These are phyloP conservation scores for Gobiocypris rarus DNA, from an alignment of 2,113 vertebrate species.

Conservation along the genomic window DNA sequence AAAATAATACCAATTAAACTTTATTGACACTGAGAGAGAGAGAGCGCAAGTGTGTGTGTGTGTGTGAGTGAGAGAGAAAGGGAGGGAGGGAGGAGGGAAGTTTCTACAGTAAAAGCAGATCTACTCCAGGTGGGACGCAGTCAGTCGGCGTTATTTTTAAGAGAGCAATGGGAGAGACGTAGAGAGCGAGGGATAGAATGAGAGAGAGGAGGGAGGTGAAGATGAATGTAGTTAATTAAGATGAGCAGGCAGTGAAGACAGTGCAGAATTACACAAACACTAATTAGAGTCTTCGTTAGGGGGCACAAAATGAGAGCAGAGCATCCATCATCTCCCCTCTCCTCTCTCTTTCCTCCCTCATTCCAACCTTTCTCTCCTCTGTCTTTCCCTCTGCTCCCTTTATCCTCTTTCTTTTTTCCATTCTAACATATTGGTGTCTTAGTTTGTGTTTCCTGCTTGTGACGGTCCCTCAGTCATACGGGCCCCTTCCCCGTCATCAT, in stretches of 20 bases:
- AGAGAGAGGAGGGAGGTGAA: slow-evolving; percentile 76
- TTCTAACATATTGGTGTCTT: slow-evolving; percentile 25
- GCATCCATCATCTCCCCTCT: slow-evolving; percentile 78
- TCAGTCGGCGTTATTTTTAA: slow-evolving; percentile 80
- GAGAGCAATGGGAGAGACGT: slow-evolving; percentile 65
- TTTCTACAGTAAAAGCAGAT: slow-evolving; percentile 71
- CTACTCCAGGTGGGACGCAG: slow-evolving; percentile 80
- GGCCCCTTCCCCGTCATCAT: not conserved
- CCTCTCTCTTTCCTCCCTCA: slow-evolving; percentile 25
- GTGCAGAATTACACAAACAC: slow-evolving; percentile 87
- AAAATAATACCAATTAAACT: slow-evolving; percentile 54
- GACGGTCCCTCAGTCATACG: not conserved
- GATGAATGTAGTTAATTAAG: slow-evolving; percentile 87
- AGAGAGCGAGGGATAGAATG: slow-evolving; percentile 62
- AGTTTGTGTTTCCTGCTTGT: slow-evolving; percentile 41
- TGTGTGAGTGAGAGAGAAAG: not conserved
- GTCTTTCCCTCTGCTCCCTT: slow-evolving; percentile 17
- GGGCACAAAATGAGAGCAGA: slow-evolving; percentile 80
- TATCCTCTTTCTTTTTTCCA: slow-evolving; percentile 11
- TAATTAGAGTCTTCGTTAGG: slow-evolving; percentile 86
- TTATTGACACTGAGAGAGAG: slow-evolving; percentile 20
- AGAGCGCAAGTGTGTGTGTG: too few relatives aligned
- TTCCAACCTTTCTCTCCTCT: slow-evolving; percentile 40
- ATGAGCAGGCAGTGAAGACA: slow-evolving; percentile 83
- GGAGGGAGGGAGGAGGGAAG: not conserved